Base-by-base conservation (phyloP, 35 echinoderm and acorn worm species). In the Nesometra sesokonis region DNA sequence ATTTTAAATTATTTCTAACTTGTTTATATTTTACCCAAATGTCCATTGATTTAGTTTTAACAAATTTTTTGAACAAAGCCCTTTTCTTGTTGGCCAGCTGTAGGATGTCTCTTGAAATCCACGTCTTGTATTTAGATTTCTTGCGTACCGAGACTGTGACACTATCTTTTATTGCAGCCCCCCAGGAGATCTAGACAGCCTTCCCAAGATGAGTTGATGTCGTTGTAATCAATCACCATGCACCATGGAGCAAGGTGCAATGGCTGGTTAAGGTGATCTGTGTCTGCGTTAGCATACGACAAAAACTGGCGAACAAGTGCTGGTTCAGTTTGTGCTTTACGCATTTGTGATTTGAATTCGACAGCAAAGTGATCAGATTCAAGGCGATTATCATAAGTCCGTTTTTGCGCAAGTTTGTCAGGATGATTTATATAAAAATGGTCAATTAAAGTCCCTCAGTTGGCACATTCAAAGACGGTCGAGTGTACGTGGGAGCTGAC, bases 21-120 rank as follows among this genome's bases (percentile, higher is more conserved):
- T 57, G 17, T 57, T 85, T 85, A 57, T 85, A 85, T 33, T 85
- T 30, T 13, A 76, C 30, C 43, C 84, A 85, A 67, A 27, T 67
- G 23, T 67, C 52, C 52, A 67, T 67, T 67, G 52, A 67, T 67
- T 27, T 5, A 67, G 21, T 67, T 19, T 67, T 67, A 13, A 67
- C 52, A 67, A 67, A 67, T 27, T 11, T 67, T 27, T 27, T 67
- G 21, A 67, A 67, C 52, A 67, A 67, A 11, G 52, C 52, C 23
- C 52, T 9, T 67, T 67, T 67, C 52, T 67, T 67, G 23, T 67
- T 67, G 52, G 52, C 52, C 2, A 67, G 52, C 52, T 27, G 9
- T 67, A 67, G 21, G 23, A 67, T 67, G 23, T 67, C 52, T 9
- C 1, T 67, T 3, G 52, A 17, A 27, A 67, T 67, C 52, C 52